Percentiles rank a stretch among this genome's conserved stretches.
Evolutionary conservation across 2,113 vertebrate species (phyloP).

Genomic region (Entelurus aequoreus): DNA sequence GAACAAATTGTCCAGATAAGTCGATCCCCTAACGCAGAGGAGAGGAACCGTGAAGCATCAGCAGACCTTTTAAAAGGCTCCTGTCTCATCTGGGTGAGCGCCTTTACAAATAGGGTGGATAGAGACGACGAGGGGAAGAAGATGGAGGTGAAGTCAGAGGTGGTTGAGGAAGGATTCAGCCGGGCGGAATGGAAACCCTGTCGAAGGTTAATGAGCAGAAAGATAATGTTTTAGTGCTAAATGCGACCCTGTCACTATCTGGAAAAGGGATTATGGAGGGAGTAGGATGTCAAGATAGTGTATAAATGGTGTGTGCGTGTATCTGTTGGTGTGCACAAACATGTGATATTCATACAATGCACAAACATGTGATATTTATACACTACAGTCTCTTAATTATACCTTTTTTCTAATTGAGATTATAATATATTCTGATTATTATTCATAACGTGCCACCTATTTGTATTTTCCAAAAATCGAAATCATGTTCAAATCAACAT

Average conservation of each 20-base stretch:
- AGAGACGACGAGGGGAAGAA: slow-evolving; percentile 39
- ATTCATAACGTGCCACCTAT: too few relatives aligned
- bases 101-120: slow-evolving; percentile 61
- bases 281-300: slow-evolving; percentile 5
- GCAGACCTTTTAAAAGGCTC: slow-evolving; percentile 66
- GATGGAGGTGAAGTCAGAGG: slow-evolving; percentile 60
- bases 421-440: too few relatives aligned
- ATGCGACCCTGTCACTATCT: slow-evolving; percentile 52
- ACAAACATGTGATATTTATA: too few relatives aligned
- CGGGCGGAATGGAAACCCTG: slow-evolving; percentile 54
- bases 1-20: slow-evolving; percentile 68
- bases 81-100: slow-evolving; percentile 60
- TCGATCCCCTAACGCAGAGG: slow-evolving; percentile 37
- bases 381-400: too few relatives aligned
- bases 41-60: slow-evolving; percentile 55
- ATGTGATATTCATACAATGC: too few relatives aligned
- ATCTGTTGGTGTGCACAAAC: too few relatives aligned
- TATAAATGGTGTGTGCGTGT: neutral
- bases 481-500: too few relatives aligned
- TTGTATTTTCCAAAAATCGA: too few relatives aligned
- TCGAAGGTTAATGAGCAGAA: slow-evolving; percentile 69
- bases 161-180: slow-evolving; percentile 40
- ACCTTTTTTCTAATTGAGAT: too few relatives aligned
- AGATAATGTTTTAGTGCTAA: slow-evolving; percentile 68
- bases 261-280: slow-evolving; percentile 31